Conservation (phyloP, 2,797 vertebrate species). For the Myiothlypis coronata region DNA sequence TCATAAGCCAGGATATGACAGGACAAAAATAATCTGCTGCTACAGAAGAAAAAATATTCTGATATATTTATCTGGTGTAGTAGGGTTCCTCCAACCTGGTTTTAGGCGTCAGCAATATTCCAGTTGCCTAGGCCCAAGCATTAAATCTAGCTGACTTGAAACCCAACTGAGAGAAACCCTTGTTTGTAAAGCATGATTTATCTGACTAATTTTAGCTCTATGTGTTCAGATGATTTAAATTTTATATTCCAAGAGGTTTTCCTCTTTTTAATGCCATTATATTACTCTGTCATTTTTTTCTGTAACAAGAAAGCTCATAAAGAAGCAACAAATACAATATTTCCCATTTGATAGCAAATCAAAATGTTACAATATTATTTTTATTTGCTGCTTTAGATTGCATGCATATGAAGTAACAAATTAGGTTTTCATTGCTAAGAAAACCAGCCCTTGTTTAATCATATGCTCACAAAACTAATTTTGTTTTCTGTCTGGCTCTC, state of each 20-base stretch:
- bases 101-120: background rate
- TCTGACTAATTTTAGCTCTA: background rate
- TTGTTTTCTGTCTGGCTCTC: background rate
- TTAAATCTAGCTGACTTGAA: background rate
- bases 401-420: background rate
- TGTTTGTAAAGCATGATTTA: background rate
- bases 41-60: background rate
- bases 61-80: background rate
- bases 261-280: background rate
- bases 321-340: background rate
- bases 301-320: background rate
- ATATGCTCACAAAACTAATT: background rate
- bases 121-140: background rate
- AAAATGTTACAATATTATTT: background rate
- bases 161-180: accelerated
- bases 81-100: background rate
- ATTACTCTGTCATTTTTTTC: background rate
- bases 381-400: background rate
- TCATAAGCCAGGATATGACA: background rate
- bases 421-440: background rate
- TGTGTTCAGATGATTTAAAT: background rate
- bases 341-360: background rate
- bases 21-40: background rate
- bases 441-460: background rate
- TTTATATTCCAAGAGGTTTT: background rate